Evolutionary conservation across 1,140 invertebrate species (phyloP), one percentile per base, ranked within the genome.

Genomic region (Pollicipes pollicipes): DNA sequence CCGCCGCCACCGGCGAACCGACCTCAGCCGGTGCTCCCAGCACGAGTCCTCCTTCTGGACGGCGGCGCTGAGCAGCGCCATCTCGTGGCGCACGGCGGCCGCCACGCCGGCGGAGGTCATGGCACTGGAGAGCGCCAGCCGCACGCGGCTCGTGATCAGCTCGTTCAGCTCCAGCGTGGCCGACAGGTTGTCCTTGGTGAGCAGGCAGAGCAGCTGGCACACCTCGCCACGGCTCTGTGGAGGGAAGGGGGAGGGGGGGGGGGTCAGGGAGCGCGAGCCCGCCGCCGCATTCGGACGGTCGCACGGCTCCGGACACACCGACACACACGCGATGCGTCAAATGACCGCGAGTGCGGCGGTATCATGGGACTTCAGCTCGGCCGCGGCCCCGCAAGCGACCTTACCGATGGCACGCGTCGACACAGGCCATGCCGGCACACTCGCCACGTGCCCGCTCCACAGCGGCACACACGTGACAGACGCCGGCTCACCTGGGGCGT

Each of bases 21-120:
- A 82, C 81, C 91, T 86, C 0, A 97, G 80, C 77, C 95, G 90
- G 70, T 90, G 87, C 79, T 97, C 94, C 95, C 95, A 98, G 78
- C 94, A 97, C 0, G 89, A 86, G 76, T 98, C 95, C 77, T 97
- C 90, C 74, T 93, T 91, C 74, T 93, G 88, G 0, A 97, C 86
- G 16, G 95, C 83, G 1, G 89, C 88, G 0, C 92, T 90, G 30
- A 98, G 80, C 3, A 98, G 78, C 6, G 92, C 85, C 78, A 98
- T 93, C 81, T 95, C 92, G 78, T 93, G 88, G 64, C 93, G 80
- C 71, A 91, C 84, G 70, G 91, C 84, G 72, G 88, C 82, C 76
- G 89, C 88, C 76, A 91, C 77, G 77, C 91, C 89, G 13, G 86
- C 84, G 75, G 79, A 77, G 1, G 85, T 79, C 31, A 80, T 76